Base-by-base conservation (phyloP, 2,797 vertebrate species). In the Rhinatrema bivittatum region DNA sequence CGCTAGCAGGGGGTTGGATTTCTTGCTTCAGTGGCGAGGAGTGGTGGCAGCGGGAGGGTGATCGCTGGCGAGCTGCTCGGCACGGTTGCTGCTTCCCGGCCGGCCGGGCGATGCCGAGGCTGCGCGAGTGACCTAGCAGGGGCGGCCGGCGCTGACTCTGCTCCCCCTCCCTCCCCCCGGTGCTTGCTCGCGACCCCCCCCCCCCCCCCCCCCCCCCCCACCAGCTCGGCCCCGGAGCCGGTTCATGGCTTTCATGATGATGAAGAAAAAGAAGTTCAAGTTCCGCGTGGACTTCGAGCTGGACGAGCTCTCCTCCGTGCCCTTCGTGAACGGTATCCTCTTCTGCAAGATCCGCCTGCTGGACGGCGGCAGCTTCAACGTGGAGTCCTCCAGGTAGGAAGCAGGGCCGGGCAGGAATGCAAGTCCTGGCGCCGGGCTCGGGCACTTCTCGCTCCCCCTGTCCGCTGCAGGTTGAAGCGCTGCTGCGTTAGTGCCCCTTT, bases 201-300 rank as follows among this genome's bases (percentile, higher is more conserved):
- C n/a, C n/a, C n/a, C n/a, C n/a, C n/a, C n/a, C n/a, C n/a, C 30
- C 37, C 5, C n/a, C n/a, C n/a, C n/a, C n/a, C n/a, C n/a, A n/a
- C n/a, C n/a, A n/a, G n/a, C n/a, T n/a, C n/a, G n/a, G 32, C 41
- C 26, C 19, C 25, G 20, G 25, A 22, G 12, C 29, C 56, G 20
- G 43, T 78, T 56, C 45, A 89, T 87, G 87, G 86, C 89, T 60
- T 78, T 90, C 85, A 91, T 96, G 88, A 91, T 89, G 90, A 91
- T 91, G 93, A 97, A 88, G 40, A 98, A 94, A 56, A 97, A 98
- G 89, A 96, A 95, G 76, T 97, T 97, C 36, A 97, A 95, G 74
- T 98, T 98, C 57, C 86, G 85, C 72, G 94, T 98, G 74, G 91
- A 97, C 64, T 91, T 97, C 39, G 89, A 94, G 60, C 82, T 98